Evolutionary conservation across 2,888 invertebrate genomes (phyloP).

Genomic region (Drosophila rubida): DNA sequence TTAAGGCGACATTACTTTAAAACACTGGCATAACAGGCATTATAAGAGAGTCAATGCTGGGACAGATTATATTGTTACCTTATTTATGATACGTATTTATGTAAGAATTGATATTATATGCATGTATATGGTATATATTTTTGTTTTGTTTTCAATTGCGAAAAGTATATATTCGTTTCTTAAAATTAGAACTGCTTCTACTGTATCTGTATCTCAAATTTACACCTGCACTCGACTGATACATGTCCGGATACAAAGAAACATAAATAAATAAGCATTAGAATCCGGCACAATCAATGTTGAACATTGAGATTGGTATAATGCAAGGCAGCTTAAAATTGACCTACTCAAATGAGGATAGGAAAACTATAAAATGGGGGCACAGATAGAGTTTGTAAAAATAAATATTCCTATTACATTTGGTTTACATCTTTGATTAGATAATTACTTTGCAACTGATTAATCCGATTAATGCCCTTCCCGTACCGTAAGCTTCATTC

Average conservation of each 20-base stretch:
- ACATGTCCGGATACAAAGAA: background rate
- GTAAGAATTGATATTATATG: no score
- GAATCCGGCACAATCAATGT: background rate
- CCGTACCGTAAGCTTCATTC: slow-evolving; percentile 14
- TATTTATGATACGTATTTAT: no score
- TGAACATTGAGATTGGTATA: background rate
- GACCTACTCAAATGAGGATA: background rate
- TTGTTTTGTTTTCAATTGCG: background rate
- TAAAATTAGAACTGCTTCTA: background rate
- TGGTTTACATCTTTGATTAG: background rate
- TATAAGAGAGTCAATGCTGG: no score
- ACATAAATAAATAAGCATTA: background rate
- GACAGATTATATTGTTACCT: no score
- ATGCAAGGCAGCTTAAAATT: background rate
- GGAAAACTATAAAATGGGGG: background rate
- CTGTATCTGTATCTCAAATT: background rate
- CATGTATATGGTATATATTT: no score
- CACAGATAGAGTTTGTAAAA: no score
- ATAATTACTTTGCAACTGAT: background rate
- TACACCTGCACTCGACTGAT: background rate
- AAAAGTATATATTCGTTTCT: background rate
- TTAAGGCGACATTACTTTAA: no score
- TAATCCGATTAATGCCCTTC: background rate
- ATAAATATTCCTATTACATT: background rate
- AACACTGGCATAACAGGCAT: no score